Conservation (phyloP, 2,888 invertebrate genomes). For the Drosophila acutilabella region DNA sequence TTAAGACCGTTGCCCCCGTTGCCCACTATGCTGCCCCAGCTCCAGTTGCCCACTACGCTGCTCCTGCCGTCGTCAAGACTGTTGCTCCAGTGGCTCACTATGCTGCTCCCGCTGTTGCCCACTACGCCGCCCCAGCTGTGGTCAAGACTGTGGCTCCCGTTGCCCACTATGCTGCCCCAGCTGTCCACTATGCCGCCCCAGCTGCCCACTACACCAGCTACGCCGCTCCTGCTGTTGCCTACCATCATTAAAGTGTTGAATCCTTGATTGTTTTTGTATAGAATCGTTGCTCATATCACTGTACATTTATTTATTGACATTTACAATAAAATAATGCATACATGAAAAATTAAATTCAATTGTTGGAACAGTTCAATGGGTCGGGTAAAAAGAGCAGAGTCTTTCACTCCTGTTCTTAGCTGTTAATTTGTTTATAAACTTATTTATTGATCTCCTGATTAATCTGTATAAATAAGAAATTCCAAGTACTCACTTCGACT, state of each 20-base stretch:
- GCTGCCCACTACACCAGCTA: constrained; percentile 50
- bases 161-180: constrained; percentile 54
- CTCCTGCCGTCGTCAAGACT: constrained; percentile 41
- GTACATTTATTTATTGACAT: constrained; percentile 78
- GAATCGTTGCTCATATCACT: constrained; percentile 67
- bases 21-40: constrained; percentile 67
- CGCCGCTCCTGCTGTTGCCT: constrained; percentile 61
- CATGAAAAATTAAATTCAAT: constrained; percentile 34
- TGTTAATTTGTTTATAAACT: neutral
- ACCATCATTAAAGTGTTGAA: constrained; percentile 67
- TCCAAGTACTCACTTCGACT: neutral
- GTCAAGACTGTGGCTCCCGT: constrained; percentile 27
- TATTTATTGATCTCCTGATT: neutral
- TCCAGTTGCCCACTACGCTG: constrained; percentile 37
- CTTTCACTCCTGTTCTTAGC: too few relatives aligned
- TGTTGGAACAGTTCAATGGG: neutral
- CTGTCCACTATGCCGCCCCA: constrained; percentile 60
- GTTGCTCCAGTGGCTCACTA: constrained; percentile 27
- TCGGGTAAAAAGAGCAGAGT: too few relatives aligned
- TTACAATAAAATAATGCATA: constrained; percentile 75
- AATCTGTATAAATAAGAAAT: neutral
- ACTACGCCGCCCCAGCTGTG: constrained; percentile 51
- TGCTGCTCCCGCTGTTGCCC: constrained; percentile 24
- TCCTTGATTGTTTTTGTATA: constrained; percentile 36
- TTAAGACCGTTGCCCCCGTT: constrained; percentile 68